phyloP scores from a whole-genome alignment of 2,888 invertebrate species.

The Drosophila ezoana region DNA sequence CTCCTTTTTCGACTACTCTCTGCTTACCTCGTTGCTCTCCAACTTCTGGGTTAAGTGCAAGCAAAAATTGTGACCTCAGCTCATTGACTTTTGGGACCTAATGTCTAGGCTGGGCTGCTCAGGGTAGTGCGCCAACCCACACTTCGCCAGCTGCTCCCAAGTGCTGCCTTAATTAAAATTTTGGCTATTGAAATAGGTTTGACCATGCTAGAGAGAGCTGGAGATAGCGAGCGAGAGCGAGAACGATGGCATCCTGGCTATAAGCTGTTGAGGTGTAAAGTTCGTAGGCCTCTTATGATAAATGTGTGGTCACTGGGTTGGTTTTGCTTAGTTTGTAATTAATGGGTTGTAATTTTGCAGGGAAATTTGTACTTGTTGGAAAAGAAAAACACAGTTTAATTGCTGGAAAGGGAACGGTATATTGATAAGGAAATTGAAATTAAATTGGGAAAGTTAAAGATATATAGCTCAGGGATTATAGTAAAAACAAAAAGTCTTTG shows the following conservation, averaged over 20 bases:
- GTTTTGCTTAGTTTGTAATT: slow-evolving; percentile 34
- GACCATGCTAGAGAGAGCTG: slow-evolving; percentile 5
- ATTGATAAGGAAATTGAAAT: slow-evolving; percentile 5
- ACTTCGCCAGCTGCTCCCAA: slow-evolving; percentile 8
- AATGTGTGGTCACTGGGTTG: slow-evolving; percentile 36
- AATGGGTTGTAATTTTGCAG: slow-evolving; percentile 42
- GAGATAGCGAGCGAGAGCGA: neutral
- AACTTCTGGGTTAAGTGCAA: slow-evolving; percentile 53
- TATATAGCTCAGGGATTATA: too few relatives aligned
- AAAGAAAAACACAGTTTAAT: slow-evolving; percentile 7
- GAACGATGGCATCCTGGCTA: neutral
- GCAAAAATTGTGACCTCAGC: slow-evolving; percentile 72
- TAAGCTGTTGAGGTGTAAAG: slow-evolving; percentile 39
- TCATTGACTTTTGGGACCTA: slow-evolving; percentile 73
- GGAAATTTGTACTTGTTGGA: slow-evolving; percentile 6
- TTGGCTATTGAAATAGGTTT: slow-evolving; percentile 45
- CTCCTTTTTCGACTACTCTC: slow-evolving; percentile 33
- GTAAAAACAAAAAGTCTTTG: too few relatives aligned
- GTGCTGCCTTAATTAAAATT: slow-evolving; percentile 73
- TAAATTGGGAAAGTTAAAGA: neutral
- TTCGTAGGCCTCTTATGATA: slow-evolving; percentile 53
- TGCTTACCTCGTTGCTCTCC: neutral
- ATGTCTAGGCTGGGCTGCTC: slow-evolving; percentile 23
- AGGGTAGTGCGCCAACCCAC: neutral
- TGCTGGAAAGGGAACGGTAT: neutral